Evolutionary conservation across 2,113 vertebrate genomes (phyloP).

Genomic region (Hippocampus mohnikei): DNA sequence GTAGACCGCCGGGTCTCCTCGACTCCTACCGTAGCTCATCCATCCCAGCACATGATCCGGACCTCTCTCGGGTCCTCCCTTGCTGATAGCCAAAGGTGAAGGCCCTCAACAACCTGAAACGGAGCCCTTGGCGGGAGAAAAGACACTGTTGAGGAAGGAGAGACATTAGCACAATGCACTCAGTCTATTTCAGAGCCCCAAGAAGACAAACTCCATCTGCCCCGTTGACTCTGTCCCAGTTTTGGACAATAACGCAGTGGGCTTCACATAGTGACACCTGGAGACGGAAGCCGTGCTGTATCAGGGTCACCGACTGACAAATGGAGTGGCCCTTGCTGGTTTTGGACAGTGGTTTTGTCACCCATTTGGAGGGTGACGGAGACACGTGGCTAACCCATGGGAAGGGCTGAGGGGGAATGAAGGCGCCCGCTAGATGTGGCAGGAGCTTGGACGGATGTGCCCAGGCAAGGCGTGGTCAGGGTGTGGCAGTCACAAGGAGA

Average conservation of each 20-base stretch:
- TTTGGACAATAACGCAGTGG: conserved; percentile 50
- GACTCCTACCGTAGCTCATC: conserved; percentile 36
- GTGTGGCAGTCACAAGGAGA: conserved; percentile 46
- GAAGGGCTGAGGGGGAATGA: conserved; percentile 50
- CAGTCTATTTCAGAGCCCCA: conserved; percentile 63
- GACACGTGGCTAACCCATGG: conserved; percentile 62
- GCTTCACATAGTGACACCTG: conserved; percentile 38
- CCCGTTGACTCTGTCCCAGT: conserved; percentile 57
- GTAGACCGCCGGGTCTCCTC: conserved; percentile 36
- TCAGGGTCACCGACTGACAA: not conserved
- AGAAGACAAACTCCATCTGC: conserved; percentile 62
- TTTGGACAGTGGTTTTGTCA: conserved; percentile 66
- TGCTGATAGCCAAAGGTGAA: conserved; percentile 53
- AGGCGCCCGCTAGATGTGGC: conserved; percentile 44
- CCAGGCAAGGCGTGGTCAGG: conserved; percentile 59
- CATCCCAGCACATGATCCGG: conserved; percentile 43
- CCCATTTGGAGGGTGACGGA: conserved; percentile 59
- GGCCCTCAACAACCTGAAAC: conserved; percentile 53
- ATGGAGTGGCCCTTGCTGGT: conserved; percentile 43
- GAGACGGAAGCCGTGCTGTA: conserved; percentile 59
- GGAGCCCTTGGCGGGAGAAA: conserved; percentile 47
- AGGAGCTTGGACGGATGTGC: conserved; percentile 70
- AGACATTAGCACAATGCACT: conserved; percentile 65
- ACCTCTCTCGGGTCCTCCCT: conserved; percentile 29
- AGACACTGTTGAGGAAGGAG: conserved; percentile 47